Conservation (phyloP, 1,140 invertebrate genomes). For the Cheumatopsyche charites region DNA sequence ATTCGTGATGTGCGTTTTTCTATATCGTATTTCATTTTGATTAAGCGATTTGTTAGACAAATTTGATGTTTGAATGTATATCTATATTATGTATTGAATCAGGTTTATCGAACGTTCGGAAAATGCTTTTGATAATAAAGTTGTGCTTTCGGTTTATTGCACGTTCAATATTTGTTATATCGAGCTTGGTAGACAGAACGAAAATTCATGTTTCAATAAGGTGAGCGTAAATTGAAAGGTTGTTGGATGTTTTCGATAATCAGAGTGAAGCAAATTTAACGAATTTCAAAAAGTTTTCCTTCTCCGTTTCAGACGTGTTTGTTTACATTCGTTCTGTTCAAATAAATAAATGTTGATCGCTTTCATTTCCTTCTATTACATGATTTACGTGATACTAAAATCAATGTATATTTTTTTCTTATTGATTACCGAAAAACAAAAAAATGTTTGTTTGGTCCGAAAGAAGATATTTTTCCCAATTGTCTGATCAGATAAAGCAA, state of each 20-base stretch:
- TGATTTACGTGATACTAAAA: too few species aligned
- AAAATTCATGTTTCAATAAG: background rate
- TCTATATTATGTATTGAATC: background rate
- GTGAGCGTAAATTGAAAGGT: background rate
- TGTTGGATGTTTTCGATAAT: background rate
- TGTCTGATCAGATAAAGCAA: too few species aligned
- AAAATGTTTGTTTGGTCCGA: too few species aligned
- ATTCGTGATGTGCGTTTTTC: too few species aligned
- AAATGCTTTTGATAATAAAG: background rate
- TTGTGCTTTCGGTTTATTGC: background rate
- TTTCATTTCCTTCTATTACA: background rate
- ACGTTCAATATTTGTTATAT: too few species aligned
- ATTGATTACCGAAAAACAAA: too few species aligned
- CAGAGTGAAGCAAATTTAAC: background rate
- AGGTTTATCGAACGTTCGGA: background rate
- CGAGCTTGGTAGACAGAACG: too few species aligned
- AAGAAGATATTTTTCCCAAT: too few species aligned
- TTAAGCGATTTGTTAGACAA: too few species aligned
- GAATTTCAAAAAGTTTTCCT: slow-evolving; percentile 9
- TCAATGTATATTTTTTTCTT: too few species aligned
- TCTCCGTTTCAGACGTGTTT: background rate
- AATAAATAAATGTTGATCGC: background rate
- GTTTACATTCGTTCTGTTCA: background rate
- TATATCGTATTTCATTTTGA: too few species aligned
- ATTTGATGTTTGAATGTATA: too few species aligned